Evolutionary conservation across 2,797 vertebrate species (phyloP), one percentile per base, ranked within the genome.

Genomic region (Gallirallus australis): DNA sequence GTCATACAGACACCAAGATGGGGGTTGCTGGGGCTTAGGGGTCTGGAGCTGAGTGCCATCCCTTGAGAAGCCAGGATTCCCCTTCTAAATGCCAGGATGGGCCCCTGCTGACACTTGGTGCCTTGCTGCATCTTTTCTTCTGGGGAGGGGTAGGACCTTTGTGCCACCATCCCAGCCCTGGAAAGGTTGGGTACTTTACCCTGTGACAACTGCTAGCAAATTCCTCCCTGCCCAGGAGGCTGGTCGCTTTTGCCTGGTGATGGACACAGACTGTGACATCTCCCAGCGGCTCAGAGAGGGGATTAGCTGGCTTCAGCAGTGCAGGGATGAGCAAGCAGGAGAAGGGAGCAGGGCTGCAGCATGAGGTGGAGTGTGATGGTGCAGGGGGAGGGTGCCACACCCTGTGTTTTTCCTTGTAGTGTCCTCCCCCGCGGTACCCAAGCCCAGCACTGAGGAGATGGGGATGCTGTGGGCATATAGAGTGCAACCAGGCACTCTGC

Each of bases 311-410:
- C 40, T 33, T 33, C 9, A 37, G 45, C 1, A 2, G 28, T 48
- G 27, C n/a, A 52, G 30, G 47, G 30, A 3, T 1, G 8, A 72
- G 56, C 33, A 56, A 31, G 9, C 1, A 1, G 81, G 56, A 81
- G 19, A 60, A 73, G 21, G 37, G 17, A 88, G 35, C 6, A 16
- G 63, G 25, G 35, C 37, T 77, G 28, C 28, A 2, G 0, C 1
- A 0, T 0, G 5, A 54, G 28, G 6, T n/a, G 15, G 39, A 64
- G n/a, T 50, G 24, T 30, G n/a, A 35, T 3, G 2, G 50, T 40
- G 65, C 64, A 50, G 65, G 33, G 61, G 40, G 20, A 83, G 48
- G 24, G 10, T 0, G 0, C 66, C 56, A 63, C 39, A 50, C 39
- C n/a, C 66, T 69, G 72, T 0, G 0, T 57, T 3, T 0, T 52